phyloP scores from a whole-genome alignment of 2,888 invertebrate species.

The Drosophila melanosoma region DNA sequence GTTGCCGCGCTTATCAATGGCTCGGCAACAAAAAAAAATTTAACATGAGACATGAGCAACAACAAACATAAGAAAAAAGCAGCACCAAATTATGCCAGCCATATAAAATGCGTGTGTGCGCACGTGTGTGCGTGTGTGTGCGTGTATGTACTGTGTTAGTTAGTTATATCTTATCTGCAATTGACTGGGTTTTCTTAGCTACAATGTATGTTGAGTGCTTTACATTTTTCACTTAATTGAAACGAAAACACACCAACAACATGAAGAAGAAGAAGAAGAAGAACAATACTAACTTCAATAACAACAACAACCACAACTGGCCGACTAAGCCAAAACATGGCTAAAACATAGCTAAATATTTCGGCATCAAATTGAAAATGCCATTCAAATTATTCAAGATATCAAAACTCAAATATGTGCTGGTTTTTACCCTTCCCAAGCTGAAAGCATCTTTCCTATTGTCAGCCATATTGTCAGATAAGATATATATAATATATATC shows the following conservation, averaged over 20 bases:
- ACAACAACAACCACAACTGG: conserved; percentile 12
- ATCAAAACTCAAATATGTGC: conserved; percentile 26
- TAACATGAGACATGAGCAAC: conserved; percentile 22
- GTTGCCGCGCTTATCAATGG: conserved; percentile 65
- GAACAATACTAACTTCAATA: conserved; percentile 4
- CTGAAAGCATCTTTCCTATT: background rate
- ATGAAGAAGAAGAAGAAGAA: background rate
- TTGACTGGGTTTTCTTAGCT: conserved; percentile 47
- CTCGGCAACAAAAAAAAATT: conserved; percentile 71
- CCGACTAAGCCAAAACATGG: conserved; percentile 13
- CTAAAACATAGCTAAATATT: conserved; percentile 36
- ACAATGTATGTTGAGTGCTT: conserved; percentile 40
- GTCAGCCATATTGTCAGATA: background rate
- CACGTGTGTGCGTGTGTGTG: background rate
- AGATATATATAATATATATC: background rate
- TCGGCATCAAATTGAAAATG: conserved; percentile 10
- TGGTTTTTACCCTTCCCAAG: background rate
- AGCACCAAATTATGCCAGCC: conserved; percentile 66
- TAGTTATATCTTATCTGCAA: conserved; percentile 70
- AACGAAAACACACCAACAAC: conserved; percentile 37
- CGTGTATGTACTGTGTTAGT: conserved; percentile 32
- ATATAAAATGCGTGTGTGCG: conserved; percentile 11
- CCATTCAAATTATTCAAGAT: conserved; percentile 36
- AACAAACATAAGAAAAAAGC: conserved; percentile 37
- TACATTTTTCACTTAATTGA: conserved; percentile 67